These are phyloP conservation scores for Lordiphosa clarofinis DNA, from an alignment of 1,140 invertebrate species.

Conservation along the genomic window DNA sequence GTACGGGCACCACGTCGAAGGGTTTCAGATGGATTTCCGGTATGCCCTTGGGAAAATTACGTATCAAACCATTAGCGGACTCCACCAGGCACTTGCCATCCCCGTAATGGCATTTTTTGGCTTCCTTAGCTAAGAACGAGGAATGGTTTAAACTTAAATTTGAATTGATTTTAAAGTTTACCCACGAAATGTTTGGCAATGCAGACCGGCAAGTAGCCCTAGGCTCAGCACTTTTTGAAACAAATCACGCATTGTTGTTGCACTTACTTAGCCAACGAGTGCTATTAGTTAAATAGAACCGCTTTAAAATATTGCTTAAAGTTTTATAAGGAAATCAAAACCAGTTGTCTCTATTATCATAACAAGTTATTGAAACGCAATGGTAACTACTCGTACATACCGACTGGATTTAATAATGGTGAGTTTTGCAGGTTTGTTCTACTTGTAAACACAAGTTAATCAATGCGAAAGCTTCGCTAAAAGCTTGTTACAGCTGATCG, in stretches of 20 bases:
- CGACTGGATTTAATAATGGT: not conserved
- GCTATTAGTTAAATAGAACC: constrained; percentile 18
- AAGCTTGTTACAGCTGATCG: too few relatives aligned
- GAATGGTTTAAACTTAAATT: not conserved
- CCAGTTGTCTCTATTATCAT: constrained; percentile 28
- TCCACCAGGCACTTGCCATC: constrained; percentile 43
- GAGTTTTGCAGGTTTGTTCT: not conserved
- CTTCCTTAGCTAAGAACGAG: constrained; percentile 21
- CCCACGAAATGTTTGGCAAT: constrained; percentile 40
- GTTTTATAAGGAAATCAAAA: constrained; percentile 35
- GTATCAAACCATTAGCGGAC: constrained; percentile 37
- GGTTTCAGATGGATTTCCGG: constrained; percentile 43
- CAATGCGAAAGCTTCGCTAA: too few relatives aligned
- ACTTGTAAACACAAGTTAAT: too few relatives aligned
- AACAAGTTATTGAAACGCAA: constrained; percentile 32
- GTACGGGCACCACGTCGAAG: constrained; percentile 40
- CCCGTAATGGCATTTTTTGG: constrained; percentile 50
- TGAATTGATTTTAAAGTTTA: not conserved
- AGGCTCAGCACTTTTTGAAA: constrained; percentile 15
- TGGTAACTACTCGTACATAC: constrained; percentile 7
- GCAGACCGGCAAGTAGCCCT: constrained; percentile 13
- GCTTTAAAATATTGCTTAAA: constrained; percentile 2
- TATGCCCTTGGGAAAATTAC: constrained; percentile 45
- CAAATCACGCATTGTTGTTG: constrained; percentile 26
- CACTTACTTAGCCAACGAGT: constrained; percentile 25